A percentile compares a stretch with the other conserved stretches of the same genome.
phyloP scores from a whole-genome alignment of 1,140 invertebrate genomes.

The Theocolax elegans region DNA sequence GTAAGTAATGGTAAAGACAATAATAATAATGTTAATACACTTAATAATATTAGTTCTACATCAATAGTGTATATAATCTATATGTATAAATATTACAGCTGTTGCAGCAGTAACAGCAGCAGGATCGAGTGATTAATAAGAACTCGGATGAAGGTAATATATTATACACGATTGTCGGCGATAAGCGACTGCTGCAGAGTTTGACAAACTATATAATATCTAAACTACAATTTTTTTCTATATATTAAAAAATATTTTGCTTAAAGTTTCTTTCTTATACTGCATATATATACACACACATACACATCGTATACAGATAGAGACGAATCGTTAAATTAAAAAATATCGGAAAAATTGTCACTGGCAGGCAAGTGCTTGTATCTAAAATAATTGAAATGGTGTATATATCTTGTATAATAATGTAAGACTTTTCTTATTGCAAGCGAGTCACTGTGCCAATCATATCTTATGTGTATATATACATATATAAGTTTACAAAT shows the following conservation, averaged over 20 bases:
- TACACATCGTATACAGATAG: too few relatives aligned
- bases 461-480: too few relatives aligned
- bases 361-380: constrained; percentile 30
- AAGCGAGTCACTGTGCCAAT: constrained; percentile 6
- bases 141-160: too few relatives aligned
- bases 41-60: neutral
- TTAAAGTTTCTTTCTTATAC: neutral
- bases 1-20: neutral
- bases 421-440: neutral
- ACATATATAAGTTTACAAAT: neutral
- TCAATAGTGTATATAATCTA: neutral
- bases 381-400: too few relatives aligned
- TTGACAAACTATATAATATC: constrained; percentile 11
- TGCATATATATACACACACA: too few relatives aligned
- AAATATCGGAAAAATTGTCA: constrained; percentile 3
- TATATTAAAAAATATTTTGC: too few relatives aligned
- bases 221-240: neutral
- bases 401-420: too few relatives aligned
- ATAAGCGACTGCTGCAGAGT: constrained; percentile 29
- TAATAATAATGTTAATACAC: constrained; percentile 16
- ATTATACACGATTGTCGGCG: too few relatives aligned
- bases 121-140: constrained; percentile 17
- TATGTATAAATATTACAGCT: constrained; percentile 21
- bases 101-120: neutral
- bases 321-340: constrained; percentile 2